Base-by-base conservation (phyloP, 1,140 invertebrate species). In the Tetramorium parvispinum region DNA sequence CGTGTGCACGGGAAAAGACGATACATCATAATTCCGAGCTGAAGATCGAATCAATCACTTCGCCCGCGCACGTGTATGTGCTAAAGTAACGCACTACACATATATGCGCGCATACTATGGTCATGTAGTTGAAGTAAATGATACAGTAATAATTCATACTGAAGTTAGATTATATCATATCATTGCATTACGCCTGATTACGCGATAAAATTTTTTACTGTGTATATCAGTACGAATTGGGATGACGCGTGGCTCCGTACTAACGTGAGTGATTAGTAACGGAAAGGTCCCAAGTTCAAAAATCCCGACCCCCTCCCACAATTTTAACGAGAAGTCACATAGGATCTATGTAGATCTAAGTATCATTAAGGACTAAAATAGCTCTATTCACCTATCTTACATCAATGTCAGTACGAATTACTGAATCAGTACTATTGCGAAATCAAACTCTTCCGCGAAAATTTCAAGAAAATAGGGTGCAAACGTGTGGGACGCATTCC, bases 1-100 rank as follows among this genome's bases (percentile, higher is more conserved):
- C 77, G 73, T 73, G 46, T 79, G 46, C 63, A 68, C 16, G 88
- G 59, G 66, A 70, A 91, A 90, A 90, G 46, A 86, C 66, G 89
- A 88, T 90, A 88, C 55, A 88, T 91, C 89, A 88, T 88, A 83
- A 88, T 86, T 90, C 86, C 18, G 3, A 6, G 24, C 3, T 66
- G 63, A 65, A 86, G 73, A 86, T 86, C 73, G 75, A 86, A 90
- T 91, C 78, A 70, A 91, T 88, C 89, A 57, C 43, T 32, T 68
- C 40, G 40, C 18, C 21, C 37, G 18, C 51, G 24, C 40, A 32
- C 40, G 37, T 40, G 49, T 59, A 43, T 21, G 11, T 43, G 10
- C n/a, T 32, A 53, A 68, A 81, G 10, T 55, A 24, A 61, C 76
- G 8, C 46, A 37, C 46, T 27, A 18, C 8, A n/a, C 10, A 32